These are phyloP conservation scores for Cnemophilus loriae DNA, from an alignment of 2,113 vertebrate species.

Conservation along the genomic window DNA sequence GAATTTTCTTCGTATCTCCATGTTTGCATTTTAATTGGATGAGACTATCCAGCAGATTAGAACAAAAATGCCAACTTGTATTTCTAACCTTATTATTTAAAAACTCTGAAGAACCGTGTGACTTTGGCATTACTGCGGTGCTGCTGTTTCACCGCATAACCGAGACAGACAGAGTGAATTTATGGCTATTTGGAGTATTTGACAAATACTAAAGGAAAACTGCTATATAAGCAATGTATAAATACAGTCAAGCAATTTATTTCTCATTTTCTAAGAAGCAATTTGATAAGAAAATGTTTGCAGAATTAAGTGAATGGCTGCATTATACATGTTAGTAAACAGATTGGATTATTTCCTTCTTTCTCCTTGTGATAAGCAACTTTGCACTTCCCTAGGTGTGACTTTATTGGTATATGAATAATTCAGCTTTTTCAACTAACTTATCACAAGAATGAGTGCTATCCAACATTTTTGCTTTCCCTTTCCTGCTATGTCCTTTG, in stretches of 20 bases:
- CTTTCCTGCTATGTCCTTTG: background rate
- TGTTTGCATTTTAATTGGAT: constrained; percentile 41
- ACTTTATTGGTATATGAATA: constrained; percentile 44
- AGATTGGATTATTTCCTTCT: constrained; percentile 16
- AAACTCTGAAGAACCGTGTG: background rate
- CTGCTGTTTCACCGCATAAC: background rate
- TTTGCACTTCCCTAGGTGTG: constrained; percentile 4
- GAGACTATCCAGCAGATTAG: background rate
- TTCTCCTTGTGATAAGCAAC: constrained; percentile 20
- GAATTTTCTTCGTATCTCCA: background rate
- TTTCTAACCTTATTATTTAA: constrained; percentile 13
- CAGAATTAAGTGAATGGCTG: constrained; percentile 36
- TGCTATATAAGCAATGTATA: constrained; percentile 21
- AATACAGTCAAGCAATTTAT: constrained; percentile 47
- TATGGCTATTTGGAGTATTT: background rate
- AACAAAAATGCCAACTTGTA: constrained; percentile 5
- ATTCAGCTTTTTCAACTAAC: constrained; percentile 40
- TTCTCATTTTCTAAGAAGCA: constrained; percentile 29
- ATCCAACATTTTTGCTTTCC: background rate
- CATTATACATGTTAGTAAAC: constrained; percentile 46
- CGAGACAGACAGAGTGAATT: background rate
- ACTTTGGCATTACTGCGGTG: background rate
- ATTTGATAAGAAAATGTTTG: constrained; percentile 52
- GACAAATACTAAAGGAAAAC: constrained; percentile 23
- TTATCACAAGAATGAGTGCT: background rate